These are phyloP conservation scores for Tokudaia muenninki DNA, from an alignment of 2,797 vertebrate genomes.

Conservation along the genomic window DNA sequence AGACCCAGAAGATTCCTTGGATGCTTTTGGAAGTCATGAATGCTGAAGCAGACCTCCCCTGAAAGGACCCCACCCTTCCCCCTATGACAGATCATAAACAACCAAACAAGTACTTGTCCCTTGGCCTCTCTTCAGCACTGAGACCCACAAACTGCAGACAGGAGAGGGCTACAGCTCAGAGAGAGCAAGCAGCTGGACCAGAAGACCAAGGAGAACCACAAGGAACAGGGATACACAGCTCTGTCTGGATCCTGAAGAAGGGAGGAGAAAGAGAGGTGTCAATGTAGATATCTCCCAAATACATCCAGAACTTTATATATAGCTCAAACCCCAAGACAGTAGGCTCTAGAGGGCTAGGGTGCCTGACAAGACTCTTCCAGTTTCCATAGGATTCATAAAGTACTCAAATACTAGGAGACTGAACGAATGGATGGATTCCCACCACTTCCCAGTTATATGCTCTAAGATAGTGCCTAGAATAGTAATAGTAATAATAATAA, in stretches of 20 bases:
- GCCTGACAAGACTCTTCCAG: not conserved
- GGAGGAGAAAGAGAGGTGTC: not conserved
- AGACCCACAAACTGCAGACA: not conserved
- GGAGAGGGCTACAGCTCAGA: not conserved
- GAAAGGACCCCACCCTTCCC: not conserved
- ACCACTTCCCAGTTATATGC: not conserved
- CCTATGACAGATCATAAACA: not conserved
- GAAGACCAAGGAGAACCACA: not conserved
- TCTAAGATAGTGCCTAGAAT: not conserved
- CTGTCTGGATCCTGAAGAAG: not conserved
- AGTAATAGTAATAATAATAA: too few relatives aligned
- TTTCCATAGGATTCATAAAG: not conserved
- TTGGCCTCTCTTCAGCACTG: not conserved
- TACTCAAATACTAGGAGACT: not conserved
- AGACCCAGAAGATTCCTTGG: not conserved
- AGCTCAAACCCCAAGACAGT: not conserved
- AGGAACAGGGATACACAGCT: not conserved
- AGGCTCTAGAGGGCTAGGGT: not conserved
- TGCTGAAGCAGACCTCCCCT: not conserved
- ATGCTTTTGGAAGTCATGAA: not conserved
- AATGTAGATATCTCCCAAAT: not conserved
- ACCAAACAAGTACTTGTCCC: not conserved
- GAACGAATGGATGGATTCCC: not conserved
- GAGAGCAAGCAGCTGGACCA: not conserved
- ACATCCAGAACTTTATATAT: not conserved